A percentile compares a stretch with the other conserved stretches of the same genome.
These are phyloP conservation scores for Saturnia japonica DNA, from an alignment of 2,888 invertebrate species.

Conservation along the genomic window DNA sequence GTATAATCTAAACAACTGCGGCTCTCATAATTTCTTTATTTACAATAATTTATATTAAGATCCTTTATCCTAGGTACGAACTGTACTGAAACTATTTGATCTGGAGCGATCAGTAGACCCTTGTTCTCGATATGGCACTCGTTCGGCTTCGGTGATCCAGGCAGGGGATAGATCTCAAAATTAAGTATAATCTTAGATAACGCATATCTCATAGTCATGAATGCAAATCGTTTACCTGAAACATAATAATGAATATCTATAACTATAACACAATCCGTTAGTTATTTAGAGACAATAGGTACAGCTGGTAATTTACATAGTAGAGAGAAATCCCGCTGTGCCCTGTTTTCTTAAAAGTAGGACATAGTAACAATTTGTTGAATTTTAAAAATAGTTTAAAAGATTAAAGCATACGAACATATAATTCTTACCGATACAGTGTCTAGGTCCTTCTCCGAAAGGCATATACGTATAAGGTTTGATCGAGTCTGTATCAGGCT, in stretches of 20 bases:
- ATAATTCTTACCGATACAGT: conserved; percentile 75
- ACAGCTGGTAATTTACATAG: too few relatives aligned
- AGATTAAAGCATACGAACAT: conserved; percentile 11
- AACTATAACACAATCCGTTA: too few relatives aligned
- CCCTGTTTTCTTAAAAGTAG: too few relatives aligned
- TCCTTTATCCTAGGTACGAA: conserved; percentile 23
- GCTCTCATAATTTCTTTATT: neutral
- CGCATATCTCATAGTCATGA: conserved; percentile 27
- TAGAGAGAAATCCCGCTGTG: too few relatives aligned
- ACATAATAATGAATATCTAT: neutral
- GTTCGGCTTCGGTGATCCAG: conserved; percentile 27
- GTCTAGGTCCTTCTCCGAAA: conserved; percentile 80
- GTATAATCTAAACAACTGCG: too few relatives aligned
- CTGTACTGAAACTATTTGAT: conserved; percentile 26
- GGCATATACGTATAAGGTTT: conserved; percentile 57
- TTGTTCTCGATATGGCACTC: conserved; percentile 27
- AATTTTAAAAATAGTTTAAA: neutral
- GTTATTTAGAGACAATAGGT: too few relatives aligned
- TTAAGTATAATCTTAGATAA: conserved; percentile 30
- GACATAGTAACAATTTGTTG: too few relatives aligned
- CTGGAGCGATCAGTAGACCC: conserved; percentile 29
- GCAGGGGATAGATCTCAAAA: conserved; percentile 28
- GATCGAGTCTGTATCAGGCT: conserved; percentile 70
- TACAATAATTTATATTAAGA: neutral
- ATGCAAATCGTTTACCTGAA: conserved; percentile 32